Conservation (phyloP, 2,888 invertebrate species). For the Pseudococcus jackbeardsleyi region DNA sequence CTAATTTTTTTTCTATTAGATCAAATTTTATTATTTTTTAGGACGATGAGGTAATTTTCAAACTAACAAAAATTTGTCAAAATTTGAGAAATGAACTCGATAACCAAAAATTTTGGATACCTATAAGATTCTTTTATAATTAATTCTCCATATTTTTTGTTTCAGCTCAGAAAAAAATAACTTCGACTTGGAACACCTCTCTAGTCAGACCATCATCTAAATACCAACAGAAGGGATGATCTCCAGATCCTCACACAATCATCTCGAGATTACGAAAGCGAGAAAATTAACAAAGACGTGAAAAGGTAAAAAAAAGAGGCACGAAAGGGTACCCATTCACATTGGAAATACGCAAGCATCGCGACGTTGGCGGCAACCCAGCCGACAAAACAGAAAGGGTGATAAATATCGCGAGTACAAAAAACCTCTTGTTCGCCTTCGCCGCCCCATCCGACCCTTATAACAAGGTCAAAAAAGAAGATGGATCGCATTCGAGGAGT, state of each 20-base stretch:
- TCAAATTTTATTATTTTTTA: too few species aligned
- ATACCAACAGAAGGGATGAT: background rate
- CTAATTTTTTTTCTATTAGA: too few species aligned
- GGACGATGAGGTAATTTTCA: too few species aligned
- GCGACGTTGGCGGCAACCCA: background rate
- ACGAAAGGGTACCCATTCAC: background rate
- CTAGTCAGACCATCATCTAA: too few species aligned
- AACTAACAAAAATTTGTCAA: too few species aligned
- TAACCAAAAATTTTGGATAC: too few species aligned
- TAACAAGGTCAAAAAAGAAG: slow-evolving; percentile 57
- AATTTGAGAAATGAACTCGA: too few species aligned
- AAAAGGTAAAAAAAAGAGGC: background rate
- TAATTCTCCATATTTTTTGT: too few species aligned
- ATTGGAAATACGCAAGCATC: background rate
- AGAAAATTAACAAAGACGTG: slow-evolving; percentile 1
- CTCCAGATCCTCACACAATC: background rate
- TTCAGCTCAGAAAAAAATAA: too few species aligned
- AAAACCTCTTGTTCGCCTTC: background rate
- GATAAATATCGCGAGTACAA: background rate
- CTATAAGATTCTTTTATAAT: too few species aligned
- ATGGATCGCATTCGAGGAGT: slow-evolving; percentile 46
- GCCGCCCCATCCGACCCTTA: background rate
- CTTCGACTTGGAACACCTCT: too few species aligned
- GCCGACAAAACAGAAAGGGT: background rate
- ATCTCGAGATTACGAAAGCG: background rate